Percentiles rank a stretch among this genome's conserved stretches.
phyloP scores from a whole-genome alignment of 1,140 invertebrate species.

The Drosophila truncata region DNA sequence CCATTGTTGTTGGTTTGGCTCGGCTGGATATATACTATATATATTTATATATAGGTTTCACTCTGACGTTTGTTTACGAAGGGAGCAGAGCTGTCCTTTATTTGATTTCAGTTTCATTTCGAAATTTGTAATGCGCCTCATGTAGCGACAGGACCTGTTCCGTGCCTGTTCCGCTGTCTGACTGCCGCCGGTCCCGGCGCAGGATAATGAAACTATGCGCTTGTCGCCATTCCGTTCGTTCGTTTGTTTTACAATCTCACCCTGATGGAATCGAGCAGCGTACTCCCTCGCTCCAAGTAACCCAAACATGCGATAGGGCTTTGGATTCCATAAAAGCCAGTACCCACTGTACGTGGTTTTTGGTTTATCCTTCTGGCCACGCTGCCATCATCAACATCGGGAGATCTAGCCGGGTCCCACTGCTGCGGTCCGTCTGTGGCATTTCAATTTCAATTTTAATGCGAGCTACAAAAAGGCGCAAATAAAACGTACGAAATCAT shows the following conservation, averaged over 20 bases:
- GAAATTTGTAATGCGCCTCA: conserved; percentile 79
- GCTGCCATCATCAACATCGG: conserved; percentile 55
- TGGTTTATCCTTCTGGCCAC: conserved; percentile 43
- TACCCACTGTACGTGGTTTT: conserved; percentile 57
- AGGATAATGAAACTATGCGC: conserved; percentile 81
- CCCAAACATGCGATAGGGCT: neutral
- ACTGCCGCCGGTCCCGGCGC: conserved; percentile 21
- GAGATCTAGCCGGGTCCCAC: conserved; percentile 13
- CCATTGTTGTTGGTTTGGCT: conserved; percentile 70
- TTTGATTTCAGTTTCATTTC: conserved; percentile 83
- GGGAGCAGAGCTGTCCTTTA: conserved; percentile 61
- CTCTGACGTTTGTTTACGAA: conserved; percentile 33
- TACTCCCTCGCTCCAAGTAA: conserved; percentile 3
- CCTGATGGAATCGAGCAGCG: neutral
- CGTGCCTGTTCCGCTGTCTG: conserved; percentile 54
- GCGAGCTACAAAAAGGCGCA: conserved; percentile 68
- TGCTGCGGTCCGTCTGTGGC: conserved; percentile 71
- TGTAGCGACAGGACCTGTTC: conserved; percentile 65
- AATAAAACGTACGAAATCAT: conserved; percentile 70
- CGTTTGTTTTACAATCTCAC: conserved; percentile 64
- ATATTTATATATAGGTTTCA: conserved; percentile 19
- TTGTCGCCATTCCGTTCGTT: conserved; percentile 73
- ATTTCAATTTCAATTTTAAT: conserved; percentile 83
- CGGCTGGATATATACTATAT: conserved; percentile 6
- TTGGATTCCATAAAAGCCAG: neutral